Evolutionary conservation across 2,797 vertebrate genomes (phyloP).

Genomic region (Hapalemur alaotrensis): DNA sequence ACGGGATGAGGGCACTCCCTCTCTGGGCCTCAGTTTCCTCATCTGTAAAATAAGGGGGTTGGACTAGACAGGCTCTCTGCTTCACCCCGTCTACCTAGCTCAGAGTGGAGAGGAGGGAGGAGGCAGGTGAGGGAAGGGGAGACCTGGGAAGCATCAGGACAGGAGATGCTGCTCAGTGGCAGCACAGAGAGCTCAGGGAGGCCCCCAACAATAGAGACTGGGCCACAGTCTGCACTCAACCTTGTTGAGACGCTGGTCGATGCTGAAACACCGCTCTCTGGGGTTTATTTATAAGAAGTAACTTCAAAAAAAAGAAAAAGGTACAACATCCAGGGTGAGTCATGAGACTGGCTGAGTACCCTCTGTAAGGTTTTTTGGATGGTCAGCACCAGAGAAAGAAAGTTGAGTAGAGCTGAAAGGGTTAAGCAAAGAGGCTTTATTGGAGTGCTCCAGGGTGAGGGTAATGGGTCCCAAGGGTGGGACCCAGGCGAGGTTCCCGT

Average conservation of each 20-base stretch:
- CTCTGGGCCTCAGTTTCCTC: conserved; percentile 42
- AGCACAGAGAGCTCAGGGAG: neutral
- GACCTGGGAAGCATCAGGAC: fast-evolving
- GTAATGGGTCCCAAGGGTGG: too few relatives aligned
- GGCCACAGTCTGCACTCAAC: neutral
- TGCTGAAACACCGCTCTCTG: neutral
- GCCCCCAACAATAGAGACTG: neutral
- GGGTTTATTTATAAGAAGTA: neutral
- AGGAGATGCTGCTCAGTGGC: neutral
- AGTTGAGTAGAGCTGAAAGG: too few relatives aligned
- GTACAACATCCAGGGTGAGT: neutral
- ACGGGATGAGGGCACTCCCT: fast-evolving
- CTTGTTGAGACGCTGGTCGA: neutral
- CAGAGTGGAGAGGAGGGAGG: neutral
- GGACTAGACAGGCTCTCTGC: neutral
- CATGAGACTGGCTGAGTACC: fast-evolving
- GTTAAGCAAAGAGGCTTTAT: too few relatives aligned
- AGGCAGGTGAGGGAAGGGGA: neutral
- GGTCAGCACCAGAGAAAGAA: too few relatives aligned
- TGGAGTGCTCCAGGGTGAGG: too few relatives aligned
- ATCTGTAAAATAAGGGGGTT: conserved; percentile 30
- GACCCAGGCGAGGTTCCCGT: too few relatives aligned
- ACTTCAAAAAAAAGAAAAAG: neutral
- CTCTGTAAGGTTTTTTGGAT: too few relatives aligned
- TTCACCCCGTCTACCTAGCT: neutral